A percentile compares a stretch with the other conserved stretches of the same genome.
These are phyloP conservation scores for Halisarca cf. caerulea DNA, from an alignment of 37 sponge, comb jelly and placozoan genomes.

Conservation along the genomic window DNA sequence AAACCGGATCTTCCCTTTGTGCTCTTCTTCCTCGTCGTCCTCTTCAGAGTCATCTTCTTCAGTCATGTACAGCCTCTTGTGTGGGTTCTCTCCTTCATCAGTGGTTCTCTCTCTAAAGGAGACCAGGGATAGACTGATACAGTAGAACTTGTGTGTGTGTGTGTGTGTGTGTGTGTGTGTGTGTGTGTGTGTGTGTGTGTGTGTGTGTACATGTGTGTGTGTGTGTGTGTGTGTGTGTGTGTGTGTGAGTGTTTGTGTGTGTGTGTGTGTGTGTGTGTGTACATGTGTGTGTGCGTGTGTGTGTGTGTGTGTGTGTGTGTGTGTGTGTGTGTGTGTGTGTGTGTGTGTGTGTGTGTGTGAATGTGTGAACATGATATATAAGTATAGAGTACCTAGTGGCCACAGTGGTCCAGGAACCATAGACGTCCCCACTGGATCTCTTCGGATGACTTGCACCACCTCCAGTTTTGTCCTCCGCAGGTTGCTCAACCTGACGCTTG, in stretches of 20 bases:
- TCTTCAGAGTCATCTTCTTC: constrained; percentile 29
- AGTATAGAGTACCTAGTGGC: constrained; percentile 8
- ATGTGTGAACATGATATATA: not conserved
- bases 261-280: too few relatives aligned
- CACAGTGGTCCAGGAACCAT: constrained; percentile 72
- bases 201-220: too few relatives aligned
- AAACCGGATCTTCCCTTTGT: constrained; percentile 37
- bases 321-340: too few relatives aligned
- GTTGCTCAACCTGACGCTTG: constrained; percentile 30
- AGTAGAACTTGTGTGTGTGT: too few relatives aligned
- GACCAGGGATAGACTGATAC: not conserved
- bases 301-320: not conserved
- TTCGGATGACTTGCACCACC: constrained; percentile 28
- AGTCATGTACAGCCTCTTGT: too few relatives aligned
- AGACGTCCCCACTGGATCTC: constrained; percentile 17
- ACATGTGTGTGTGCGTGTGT: not conserved
- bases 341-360: not conserved
- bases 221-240: too few relatives aligned
- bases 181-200: too few relatives aligned
- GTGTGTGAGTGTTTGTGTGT: too few relatives aligned
- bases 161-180: too few relatives aligned
- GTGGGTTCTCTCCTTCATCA: not conserved
- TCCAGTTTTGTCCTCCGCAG: not conserved
- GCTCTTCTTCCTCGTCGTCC: not conserved
- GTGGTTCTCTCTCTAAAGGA: not conserved